Conservation (phyloP, 2,797 vertebrate species). For the Rhadinocentrus ornatus region DNA sequence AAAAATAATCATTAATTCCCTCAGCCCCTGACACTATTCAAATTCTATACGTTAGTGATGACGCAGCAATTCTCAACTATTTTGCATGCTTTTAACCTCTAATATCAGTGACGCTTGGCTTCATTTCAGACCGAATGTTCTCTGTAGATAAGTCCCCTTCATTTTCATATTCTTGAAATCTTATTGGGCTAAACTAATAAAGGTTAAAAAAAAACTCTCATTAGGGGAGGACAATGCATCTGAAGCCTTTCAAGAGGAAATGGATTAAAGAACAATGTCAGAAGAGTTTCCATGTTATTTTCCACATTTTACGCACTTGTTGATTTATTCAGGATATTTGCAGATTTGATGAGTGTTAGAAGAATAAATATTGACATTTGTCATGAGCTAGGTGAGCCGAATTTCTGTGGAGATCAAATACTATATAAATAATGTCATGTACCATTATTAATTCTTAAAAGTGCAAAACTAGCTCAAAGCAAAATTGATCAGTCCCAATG, state of each 20-base stretch:
- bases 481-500: neutral
- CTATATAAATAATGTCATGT: neutral
- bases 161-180: slow-evolving; percentile 65
- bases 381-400: neutral
- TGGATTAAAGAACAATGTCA: neutral
- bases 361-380: neutral
- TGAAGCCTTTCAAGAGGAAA: neutral
- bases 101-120: slow-evolving; percentile 28
- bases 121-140: slow-evolving; percentile 3
- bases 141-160: slow-evolving; percentile 39
- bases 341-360: neutral
- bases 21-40: slow-evolving; percentile 54
- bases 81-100: slow-evolving; percentile 62
- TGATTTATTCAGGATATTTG: slow-evolving; percentile 4
- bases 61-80: slow-evolving; percentile 29
- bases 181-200: slow-evolving; percentile 38
- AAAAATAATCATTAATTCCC: slow-evolving; percentile 15
- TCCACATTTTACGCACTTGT: neutral
- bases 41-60: slow-evolving; percentile 58
- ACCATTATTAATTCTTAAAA: neutral
- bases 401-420: neutral
- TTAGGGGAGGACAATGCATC: neutral
- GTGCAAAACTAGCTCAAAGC: neutral
- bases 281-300: slow-evolving; percentile 2
- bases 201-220: slow-evolving; percentile 21